Base-by-base conservation (phyloP, 2,113 vertebrate species). In the Tautogolabrus adspersus region DNA sequence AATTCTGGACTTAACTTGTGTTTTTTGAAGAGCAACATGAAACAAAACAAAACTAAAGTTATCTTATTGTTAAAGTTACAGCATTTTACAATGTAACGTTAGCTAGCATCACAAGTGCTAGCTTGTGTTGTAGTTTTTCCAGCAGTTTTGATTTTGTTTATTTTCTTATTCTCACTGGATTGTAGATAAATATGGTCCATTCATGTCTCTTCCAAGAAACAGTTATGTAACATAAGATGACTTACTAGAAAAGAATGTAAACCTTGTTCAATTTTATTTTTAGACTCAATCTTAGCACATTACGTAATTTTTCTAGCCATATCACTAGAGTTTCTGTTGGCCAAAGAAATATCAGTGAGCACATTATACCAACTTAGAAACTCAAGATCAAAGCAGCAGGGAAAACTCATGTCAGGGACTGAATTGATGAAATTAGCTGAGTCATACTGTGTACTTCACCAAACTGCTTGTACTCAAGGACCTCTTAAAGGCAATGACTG, bases 381-480 rank as follows among this genome's bases (percentile, higher is more conserved):
- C 21, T 46, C 16, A 38, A 62, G 22, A 47, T 0, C 8, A 56
- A 70, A 56, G 21, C 69, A 42, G 40, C 1, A n/a, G 56, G 61
- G 56, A 49, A 69, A 72, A 72, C 57, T 46, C 15, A 46, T 40
- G n/a, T 57, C 22, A 73, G 38, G 40, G 56, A 19, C 11, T 34
- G n/a, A 67, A 68, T 21, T 21, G 61, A 89, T 87, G 30, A 79
- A 77, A 81, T 83, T 62, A 61, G 67, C 61, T 81, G 83, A 88
- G 59, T 76, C 65, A 52, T 49, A 18, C 58, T 6, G 26, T 57
- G 55, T 7, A 21, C 65, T 66, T 26, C 34, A 78, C 11, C 38
- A 51, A 72, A 38, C 60, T 62, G 55, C 38, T 65, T 58, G 75
- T 82, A 52, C 81, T 87, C 75, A 13, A 34, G 69, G 77, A 68